phyloP scores from a whole-genome alignment of 2,797 vertebrate genomes.

The Botia almorhae region DNA sequence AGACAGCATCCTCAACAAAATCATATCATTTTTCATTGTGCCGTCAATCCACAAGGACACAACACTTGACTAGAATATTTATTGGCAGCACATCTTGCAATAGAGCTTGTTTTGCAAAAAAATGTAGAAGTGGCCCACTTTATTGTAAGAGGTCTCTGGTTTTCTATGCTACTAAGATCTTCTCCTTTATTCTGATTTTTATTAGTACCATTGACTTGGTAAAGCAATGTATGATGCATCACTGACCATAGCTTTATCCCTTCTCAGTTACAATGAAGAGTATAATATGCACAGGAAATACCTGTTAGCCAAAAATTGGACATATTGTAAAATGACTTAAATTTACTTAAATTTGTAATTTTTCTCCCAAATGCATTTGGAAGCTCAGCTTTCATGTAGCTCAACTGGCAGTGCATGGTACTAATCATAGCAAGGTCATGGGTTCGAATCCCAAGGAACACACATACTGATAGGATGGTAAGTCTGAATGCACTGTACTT shows the following conservation, averaged over 20 bases:
- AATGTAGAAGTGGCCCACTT: conserved; percentile 21
- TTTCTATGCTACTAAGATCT: not conserved
- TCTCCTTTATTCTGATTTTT: not conserved
- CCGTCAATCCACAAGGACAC: conserved; percentile 35
- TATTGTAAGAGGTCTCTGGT: conserved; percentile 5
- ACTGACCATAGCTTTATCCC: not conserved
- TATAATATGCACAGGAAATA: no score
- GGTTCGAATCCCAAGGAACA: no score
- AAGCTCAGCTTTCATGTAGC: no score
- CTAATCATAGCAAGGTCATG: no score
- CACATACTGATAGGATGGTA: no score
- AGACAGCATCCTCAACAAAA: conserved; percentile 8
- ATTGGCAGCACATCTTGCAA: conserved; percentile 6
- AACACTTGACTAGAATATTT: conserved; percentile 23
- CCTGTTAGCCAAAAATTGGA: no score
- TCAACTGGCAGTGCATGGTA: no score
- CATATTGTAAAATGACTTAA: not conserved
- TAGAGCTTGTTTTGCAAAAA: conserved; percentile 19
- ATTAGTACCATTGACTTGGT: conserved; percentile 6
- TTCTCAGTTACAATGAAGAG: not conserved
- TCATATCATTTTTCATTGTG: conserved; percentile 12
- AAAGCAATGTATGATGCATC: not conserved
- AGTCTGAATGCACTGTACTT: not conserved
- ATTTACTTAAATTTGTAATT: no score
- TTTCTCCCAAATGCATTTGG: no score